Evolutionary conservation across 2,888 invertebrate genomes (phyloP).

Genomic region (Heteromyza rotundicornis): DNA sequence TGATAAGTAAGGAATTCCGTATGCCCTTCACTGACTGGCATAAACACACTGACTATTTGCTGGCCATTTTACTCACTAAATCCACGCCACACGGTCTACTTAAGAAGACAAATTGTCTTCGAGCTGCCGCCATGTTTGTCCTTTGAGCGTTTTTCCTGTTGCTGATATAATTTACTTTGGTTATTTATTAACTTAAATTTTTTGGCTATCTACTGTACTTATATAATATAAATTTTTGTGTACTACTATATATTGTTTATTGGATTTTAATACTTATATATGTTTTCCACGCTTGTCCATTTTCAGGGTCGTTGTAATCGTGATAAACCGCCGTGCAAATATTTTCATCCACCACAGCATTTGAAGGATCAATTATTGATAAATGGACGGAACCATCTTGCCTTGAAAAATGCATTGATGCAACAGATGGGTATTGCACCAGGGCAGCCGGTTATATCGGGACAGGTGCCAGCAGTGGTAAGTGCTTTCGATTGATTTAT

Average conservation of each 20-base stretch:
- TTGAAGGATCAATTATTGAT: slow-evolving; percentile 99
- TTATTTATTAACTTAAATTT: background rate
- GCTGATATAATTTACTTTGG: background rate
- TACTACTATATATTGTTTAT: background rate
- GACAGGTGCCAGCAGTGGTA: slow-evolving; percentile 93
- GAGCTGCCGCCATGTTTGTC: background rate
- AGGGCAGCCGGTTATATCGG: slow-evolving; percentile 88
- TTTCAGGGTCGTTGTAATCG: slow-evolving; percentile 99
- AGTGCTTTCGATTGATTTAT: too few relatives aligned
- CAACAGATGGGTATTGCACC: slow-evolving; percentile 95
- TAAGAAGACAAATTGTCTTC: slow-evolving; percentile 24
- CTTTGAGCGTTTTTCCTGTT: background rate
- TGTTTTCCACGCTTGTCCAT: slow-evolving; percentile 30
- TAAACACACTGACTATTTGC: background rate
- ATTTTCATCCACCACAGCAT: slow-evolving; percentile 99
- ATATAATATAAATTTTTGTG: background rate
- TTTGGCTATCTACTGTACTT: background rate
- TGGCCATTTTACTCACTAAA: too few relatives aligned
- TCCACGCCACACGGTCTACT: slow-evolving; percentile 5
- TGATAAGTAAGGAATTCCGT: background rate
- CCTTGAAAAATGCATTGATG: slow-evolving; percentile 97
- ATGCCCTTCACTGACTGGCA: background rate
- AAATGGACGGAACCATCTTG: slow-evolving; percentile 99
- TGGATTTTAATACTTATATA: too few relatives aligned
- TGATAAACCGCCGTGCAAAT: slow-evolving; percentile 99